These are phyloP conservation scores for Oenanthe melanoleuca DNA, from an alignment of 2,113 vertebrate species.

Conservation along the genomic window DNA sequence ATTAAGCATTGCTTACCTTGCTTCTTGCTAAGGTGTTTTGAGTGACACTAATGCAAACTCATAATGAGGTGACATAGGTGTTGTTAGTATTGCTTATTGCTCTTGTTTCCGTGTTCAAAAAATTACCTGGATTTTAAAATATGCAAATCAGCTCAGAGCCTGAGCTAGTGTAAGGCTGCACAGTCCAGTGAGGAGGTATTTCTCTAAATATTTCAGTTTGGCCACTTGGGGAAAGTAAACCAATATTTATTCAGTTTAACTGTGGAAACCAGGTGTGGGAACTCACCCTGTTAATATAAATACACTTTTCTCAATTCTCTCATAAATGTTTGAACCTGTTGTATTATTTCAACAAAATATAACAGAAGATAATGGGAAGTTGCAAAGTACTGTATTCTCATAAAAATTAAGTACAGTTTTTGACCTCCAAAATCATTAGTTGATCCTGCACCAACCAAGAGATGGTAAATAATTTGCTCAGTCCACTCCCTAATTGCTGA, in stretches of 20 bases:
- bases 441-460: background rate
- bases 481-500: background rate
- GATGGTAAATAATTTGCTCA: background rate
- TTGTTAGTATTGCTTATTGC: background rate
- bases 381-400: background rate
- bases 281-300: background rate
- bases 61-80: background rate
- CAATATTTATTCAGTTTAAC: background rate
- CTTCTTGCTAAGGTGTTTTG: background rate
- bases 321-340: background rate
- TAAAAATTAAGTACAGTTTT: background rate
- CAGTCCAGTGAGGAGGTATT: background rate
- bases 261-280: background rate
- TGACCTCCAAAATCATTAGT: background rate
- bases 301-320: accelerated
- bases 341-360: background rate
- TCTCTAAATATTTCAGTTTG: background rate
- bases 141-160: background rate
- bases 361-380: background rate
- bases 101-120: background rate
- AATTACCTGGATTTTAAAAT: background rate
- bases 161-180: background rate
- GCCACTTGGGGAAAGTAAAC: background rate
- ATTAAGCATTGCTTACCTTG: background rate
- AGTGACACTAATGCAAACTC: background rate